Evolutionary conservation across 1,140 invertebrate genomes (phyloP).

Genomic region (Tetramorium alpestre): DNA sequence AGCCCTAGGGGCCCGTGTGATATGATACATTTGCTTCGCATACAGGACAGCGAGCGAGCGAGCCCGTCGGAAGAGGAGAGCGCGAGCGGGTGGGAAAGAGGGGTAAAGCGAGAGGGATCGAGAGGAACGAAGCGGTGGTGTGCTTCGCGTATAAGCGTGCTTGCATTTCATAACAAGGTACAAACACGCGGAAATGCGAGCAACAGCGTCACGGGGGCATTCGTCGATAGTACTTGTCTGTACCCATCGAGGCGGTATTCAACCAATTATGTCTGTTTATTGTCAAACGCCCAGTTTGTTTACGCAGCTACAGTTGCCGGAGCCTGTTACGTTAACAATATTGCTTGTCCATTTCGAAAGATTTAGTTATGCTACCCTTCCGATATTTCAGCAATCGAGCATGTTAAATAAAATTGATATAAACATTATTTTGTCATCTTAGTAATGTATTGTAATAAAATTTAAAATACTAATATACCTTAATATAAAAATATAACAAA

Average conservation of each 20-base stretch:
- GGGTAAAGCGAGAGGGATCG: constrained; percentile 45
- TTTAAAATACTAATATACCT: not conserved
- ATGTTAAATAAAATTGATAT: not conserved
- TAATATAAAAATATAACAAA: not conserved
- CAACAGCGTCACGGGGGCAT: constrained; percentile 62
- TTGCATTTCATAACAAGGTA: constrained; percentile 78
- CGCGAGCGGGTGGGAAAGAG: constrained; percentile 39
- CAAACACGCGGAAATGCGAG: constrained; percentile 66
- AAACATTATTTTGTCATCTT: not conserved
- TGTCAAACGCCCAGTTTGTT: constrained; percentile 68
- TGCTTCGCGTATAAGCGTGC: constrained; percentile 61
- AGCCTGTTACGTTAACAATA: constrained; percentile 37
- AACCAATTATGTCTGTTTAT: constrained; percentile 80
- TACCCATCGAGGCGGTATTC: constrained; percentile 73
- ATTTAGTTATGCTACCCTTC: constrained; percentile 22
- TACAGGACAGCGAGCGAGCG: constrained; percentile 69
- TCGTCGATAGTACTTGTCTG: constrained; percentile 73
- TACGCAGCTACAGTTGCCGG: constrained; percentile 40
- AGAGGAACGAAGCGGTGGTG: constrained; percentile 31
- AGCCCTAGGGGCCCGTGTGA: constrained; percentile 80
- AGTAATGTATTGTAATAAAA: not conserved
- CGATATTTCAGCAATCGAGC: not conserved
- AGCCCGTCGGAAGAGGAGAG: constrained; percentile 57
- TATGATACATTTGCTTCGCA: constrained; percentile 82
- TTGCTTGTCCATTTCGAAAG: constrained; percentile 44